Evolutionary conservation across 1,140 invertebrate species (phyloP), one percentile per base, ranked within the genome.

Genomic region (Caenorhabditis inopinata): DNA sequence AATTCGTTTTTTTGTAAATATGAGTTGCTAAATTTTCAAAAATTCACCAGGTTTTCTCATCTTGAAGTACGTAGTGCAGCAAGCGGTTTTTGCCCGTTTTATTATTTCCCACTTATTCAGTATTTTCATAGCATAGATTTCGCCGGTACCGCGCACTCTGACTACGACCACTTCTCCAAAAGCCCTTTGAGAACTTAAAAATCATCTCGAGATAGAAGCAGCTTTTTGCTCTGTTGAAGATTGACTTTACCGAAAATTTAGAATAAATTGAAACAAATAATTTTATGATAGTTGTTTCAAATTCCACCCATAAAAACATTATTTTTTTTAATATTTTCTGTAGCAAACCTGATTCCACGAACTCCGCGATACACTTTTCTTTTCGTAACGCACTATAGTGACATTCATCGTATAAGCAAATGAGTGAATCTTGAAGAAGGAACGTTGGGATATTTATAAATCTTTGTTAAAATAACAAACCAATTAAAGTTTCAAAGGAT

Each of bases 41-140:
- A 53, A 85, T 90, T 91, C 90, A 97, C 95, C 92, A 98, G 90
- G 91, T 96, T 96, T 93, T 94, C 89, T 96, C 94, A 92, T 98
- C 97, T 91, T 99, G 97, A 92, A 99, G 99, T 83, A 97, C 96
- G 91, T 96, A 99, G 90, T 99, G 96, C 82, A 99, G 85, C 91
- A 92, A 21, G 91, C 91, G 23, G 91, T 92, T 88, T 98, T 97
- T 0, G 96, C 97, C 84, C 96, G 91, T 91, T 95, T 98, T 23
- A 99, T 90, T 96, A 99, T 99, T 90, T 99, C 97, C 95, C 96
- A 98, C 91, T 99, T 99, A 90, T 99, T 98, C 32, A 99, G 91
- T 87, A 98, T 97, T 91, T 99, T 99, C 96, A 99, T 98, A 16
- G 97, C 97, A 90, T 78, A 86, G 75, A 89, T 80, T 83, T 88